Evolutionary conservation across 2,113 vertebrate genomes (phyloP).

Genomic region (Oreochromis tanganicae): DNA sequence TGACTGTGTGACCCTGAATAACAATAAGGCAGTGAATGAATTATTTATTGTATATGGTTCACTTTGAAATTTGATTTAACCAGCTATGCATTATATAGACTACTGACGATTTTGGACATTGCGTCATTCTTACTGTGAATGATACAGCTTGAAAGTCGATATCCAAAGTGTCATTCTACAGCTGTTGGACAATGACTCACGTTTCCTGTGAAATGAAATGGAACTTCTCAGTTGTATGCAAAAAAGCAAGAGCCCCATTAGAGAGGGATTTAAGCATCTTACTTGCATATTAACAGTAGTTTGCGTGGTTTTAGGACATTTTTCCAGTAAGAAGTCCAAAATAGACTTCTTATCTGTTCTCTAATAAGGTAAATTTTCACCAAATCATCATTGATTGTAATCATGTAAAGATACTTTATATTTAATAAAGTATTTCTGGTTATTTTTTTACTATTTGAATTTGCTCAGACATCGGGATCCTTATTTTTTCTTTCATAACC

Average conservation of each 20-base stretch:
- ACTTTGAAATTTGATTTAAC: conserved; percentile 36
- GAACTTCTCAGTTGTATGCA: background rate
- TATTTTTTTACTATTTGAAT: background rate
- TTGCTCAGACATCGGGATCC: background rate
- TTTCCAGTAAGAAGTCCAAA: background rate
- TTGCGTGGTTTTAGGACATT: background rate
- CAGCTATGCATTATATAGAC: background rate
- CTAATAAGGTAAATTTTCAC: background rate
- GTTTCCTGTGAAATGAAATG: background rate
- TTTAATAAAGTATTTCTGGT: background rate
- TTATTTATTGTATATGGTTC: conserved; percentile 56
- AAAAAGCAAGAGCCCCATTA: background rate
- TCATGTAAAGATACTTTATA: background rate
- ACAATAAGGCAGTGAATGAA: conserved; percentile 33
- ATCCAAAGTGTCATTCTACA: background rate
- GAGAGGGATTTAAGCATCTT: background rate
- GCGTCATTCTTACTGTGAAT: conserved; percentile 18
- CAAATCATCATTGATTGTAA: background rate
- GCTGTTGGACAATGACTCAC: background rate
- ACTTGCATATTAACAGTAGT: background rate
- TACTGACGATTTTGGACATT: background rate
- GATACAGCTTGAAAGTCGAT: background rate
- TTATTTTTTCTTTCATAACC: conserved; percentile 10
- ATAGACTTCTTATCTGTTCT: background rate
- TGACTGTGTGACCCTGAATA: conserved; percentile 57